Conservation (phyloP, 2,113 vertebrate genomes). For the Rynchops niger region DNA sequence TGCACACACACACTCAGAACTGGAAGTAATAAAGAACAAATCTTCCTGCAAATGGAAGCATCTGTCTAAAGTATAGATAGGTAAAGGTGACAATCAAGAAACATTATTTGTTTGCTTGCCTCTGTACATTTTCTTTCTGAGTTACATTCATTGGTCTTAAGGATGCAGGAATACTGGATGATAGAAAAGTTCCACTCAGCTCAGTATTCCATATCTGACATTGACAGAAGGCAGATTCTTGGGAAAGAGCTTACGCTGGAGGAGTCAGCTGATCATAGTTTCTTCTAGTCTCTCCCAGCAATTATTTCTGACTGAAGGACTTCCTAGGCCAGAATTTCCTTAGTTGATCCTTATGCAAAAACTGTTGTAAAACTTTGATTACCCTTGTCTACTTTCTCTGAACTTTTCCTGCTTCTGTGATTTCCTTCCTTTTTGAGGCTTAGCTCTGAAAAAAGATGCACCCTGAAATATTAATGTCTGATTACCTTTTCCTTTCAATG, state of each 20-base stretch:
- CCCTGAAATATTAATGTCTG: neutral
- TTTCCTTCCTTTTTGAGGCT: neutral
- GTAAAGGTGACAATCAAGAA: neutral
- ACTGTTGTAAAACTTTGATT: neutral
- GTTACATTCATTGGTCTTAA: neutral
- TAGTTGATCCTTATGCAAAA: neutral
- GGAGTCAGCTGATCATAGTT: neutral
- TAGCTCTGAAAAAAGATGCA: neutral
- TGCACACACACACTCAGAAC: neutral
- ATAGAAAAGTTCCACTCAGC: neutral
- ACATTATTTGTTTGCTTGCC: neutral
- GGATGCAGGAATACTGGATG: neutral
- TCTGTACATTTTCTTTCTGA: neutral
- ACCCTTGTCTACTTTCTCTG: neutral
- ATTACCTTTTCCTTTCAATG: neutral
- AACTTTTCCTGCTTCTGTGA: neutral
- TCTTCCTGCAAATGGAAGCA: neutral
- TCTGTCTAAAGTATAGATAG: neutral
- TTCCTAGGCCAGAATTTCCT: neutral
- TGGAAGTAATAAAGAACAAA: neutral
- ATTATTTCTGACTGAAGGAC: neutral
- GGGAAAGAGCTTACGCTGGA: neutral
- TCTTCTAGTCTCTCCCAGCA: neutral
- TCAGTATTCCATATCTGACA: neutral
- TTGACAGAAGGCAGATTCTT: neutral